Percentiles rank a stretch among this genome's conserved stretches.
Evolutionary conservation across 2,888 invertebrate genomes (phyloP).

Genomic region (Troides aeacus): DNA sequence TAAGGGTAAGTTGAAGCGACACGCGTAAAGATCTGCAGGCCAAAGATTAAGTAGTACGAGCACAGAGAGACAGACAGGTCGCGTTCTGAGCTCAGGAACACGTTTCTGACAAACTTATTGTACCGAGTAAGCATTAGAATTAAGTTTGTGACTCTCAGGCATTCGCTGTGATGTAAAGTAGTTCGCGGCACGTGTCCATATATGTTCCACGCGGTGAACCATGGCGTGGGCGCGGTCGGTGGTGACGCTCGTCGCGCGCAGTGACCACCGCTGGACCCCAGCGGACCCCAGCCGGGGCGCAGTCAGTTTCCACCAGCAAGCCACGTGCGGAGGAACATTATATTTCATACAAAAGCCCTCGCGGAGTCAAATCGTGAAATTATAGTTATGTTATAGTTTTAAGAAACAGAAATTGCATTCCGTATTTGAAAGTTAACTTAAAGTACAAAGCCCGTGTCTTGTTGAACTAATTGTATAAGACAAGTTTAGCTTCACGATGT

Average conservation of each 20-base stretch:
- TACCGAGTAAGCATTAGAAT: slow-evolving; percentile 43
- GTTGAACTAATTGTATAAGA: slow-evolving; percentile 18
- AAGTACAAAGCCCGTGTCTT: slow-evolving; percentile 64
- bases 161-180: slow-evolving; percentile 77
- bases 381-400: too few species aligned
- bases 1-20: slow-evolving; percentile 47
- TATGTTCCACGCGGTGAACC: slow-evolving; percentile 34
- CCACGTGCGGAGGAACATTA: too few species aligned
- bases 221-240: too few species aligned
- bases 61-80: slow-evolving; percentile 41
- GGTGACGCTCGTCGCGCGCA: too few species aligned
- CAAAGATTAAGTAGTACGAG: slow-evolving; percentile 68
- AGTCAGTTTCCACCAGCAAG: too few species aligned
- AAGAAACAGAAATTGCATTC: slow-evolving; percentile 9
- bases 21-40: slow-evolving; percentile 72
- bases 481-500: not conserved
- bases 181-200: slow-evolving; percentile 41
- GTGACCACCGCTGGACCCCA: too few species aligned
- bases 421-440: slow-evolving; percentile 30
- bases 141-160: slow-evolving; percentile 75
- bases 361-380: too few species aligned
- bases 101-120: slow-evolving; percentile 57
- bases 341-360: too few species aligned
- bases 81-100: slow-evolving; percentile 42
- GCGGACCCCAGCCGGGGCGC: too few species aligned